Evolutionary conservation across 1,140 invertebrate species (phyloP).

Genomic region (Ceratosolen fusciceps): DNA sequence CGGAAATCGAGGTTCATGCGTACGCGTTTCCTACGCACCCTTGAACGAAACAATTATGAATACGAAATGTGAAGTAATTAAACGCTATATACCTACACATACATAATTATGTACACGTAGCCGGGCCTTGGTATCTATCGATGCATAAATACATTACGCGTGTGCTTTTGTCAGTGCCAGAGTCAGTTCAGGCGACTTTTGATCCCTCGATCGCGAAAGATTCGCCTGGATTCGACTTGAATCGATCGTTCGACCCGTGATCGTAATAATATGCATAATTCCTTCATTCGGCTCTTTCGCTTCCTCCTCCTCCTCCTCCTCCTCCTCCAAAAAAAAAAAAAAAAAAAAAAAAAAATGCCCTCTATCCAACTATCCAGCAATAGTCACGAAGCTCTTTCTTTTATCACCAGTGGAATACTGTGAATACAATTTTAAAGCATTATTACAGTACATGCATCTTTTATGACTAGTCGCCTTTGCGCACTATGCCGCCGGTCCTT

Average conservation of each 20-base stretch:
- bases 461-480: slow-evolving; percentile 21
- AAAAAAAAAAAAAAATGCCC: too few species aligned
- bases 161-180: slow-evolving; percentile 43
- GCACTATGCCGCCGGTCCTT: slow-evolving; percentile 1
- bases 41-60: slow-evolving; percentile 5
- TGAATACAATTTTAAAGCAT: slow-evolving; percentile 1
- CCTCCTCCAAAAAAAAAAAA: too few species aligned
- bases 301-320: slow-evolving; percentile 39
- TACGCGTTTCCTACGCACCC: slow-evolving; percentile 26
- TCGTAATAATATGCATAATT: slow-evolving; percentile 11
- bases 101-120: slow-evolving; percentile 44
- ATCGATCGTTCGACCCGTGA: slow-evolving; percentile 43
- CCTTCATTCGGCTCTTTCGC: slow-evolving; percentile 34
- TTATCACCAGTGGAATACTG: too few species aligned
- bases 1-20: slow-evolving; percentile 39
- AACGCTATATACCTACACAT: slow-evolving; percentile 37
- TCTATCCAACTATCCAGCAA: not conserved
- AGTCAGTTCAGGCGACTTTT: slow-evolving; percentile 23
- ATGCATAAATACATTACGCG: slow-evolving; percentile 15
- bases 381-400: not conserved
- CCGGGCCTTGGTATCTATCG: slow-evolving; percentile 44
- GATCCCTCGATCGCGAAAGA: not conserved
- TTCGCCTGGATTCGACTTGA: slow-evolving; percentile 26
- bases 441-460: not conserved
- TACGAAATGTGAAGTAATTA: slow-evolving; percentile 19